Evolutionary conservation across 2,797 vertebrate genomes (phyloP).

Genomic region (Odontamblyopus lacepedii): DNA sequence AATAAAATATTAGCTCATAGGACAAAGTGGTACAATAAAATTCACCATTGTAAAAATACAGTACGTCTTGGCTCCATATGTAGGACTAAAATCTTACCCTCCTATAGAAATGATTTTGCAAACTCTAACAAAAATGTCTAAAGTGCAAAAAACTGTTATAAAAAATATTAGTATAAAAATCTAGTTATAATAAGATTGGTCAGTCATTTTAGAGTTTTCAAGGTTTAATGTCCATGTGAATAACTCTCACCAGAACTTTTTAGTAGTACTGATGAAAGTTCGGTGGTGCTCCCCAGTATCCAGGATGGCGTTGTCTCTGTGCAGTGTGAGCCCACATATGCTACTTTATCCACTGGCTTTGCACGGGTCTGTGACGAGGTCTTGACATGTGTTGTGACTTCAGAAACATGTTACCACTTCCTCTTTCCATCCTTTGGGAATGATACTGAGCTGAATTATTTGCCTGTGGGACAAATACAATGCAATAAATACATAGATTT

Average conservation of each 20-base stretch:
- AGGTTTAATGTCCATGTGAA: constrained; percentile 54
- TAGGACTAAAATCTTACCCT: constrained; percentile 59
- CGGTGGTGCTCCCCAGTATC: constrained; percentile 59
- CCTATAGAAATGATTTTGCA: constrained; percentile 59
- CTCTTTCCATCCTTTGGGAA: constrained; percentile 48
- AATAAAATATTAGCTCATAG: constrained; percentile 73
- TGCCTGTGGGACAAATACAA: constrained; percentile 32
- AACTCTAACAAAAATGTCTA: constrained; percentile 66
- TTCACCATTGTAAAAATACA: constrained; percentile 74
- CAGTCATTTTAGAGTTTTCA: constrained; percentile 55
- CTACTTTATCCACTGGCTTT: constrained; percentile 33
- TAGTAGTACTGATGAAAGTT: constrained; percentile 55
- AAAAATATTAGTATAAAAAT: constrained; percentile 38
- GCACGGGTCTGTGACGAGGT: constrained; percentile 43
- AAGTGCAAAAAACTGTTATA: constrained; percentile 72
- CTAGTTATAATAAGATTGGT: constrained; percentile 50
- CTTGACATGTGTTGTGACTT: constrained; percentile 51
- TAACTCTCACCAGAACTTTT: constrained; percentile 16
- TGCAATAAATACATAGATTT: too few species aligned
- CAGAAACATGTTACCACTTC: constrained; percentile 40
- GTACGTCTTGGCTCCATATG: constrained; percentile 62
- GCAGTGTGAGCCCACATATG: constrained; percentile 60
- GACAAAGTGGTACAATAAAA: constrained; percentile 54
- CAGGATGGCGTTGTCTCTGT: constrained; percentile 39
- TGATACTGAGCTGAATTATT: constrained; percentile 65